These are phyloP conservation scores for Geothlypis trichas DNA, from an alignment of 2,113 vertebrate species.

Conservation along the genomic window DNA sequence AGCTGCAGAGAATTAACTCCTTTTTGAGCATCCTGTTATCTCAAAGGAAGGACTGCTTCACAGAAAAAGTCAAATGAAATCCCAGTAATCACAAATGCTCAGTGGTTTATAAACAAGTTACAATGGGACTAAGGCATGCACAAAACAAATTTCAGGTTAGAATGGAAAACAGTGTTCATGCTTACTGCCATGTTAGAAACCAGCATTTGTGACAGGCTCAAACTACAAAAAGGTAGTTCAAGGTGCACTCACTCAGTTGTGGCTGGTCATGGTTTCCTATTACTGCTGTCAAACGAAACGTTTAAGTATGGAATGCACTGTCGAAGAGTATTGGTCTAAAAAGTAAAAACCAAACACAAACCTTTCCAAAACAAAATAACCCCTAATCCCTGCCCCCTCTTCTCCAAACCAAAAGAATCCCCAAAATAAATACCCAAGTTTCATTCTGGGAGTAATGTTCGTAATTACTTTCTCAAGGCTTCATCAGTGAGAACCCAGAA, in stretches of 20 bases:
- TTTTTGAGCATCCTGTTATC: neutral
- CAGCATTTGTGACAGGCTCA: neutral
- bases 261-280: neutral
- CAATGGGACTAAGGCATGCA: neutral
- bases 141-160: neutral
- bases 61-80: neutral
- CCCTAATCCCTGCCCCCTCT: rapidly evolving
- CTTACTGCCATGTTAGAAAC: neutral
- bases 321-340: rapidly evolving
- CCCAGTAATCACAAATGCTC: neutral
- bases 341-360: neutral
- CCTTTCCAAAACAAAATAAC: neutral
- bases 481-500: neutral
- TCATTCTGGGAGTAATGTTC: neutral
- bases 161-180: neutral
- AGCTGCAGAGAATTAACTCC: constrained; percentile 14
- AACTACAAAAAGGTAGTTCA: neutral
- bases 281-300: neutral
- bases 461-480: neutral
- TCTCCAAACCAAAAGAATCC: neutral
- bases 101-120: neutral
- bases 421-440: neutral
- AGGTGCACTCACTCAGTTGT: neutral
- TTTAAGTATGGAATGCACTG: neutral
- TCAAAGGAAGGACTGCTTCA: neutral